Percentiles rank a stretch among this genome's conserved stretches.
These are phyloP conservation scores for Notiomystis cincta DNA, from an alignment of 2,113 vertebrate species.

Conservation along the genomic window DNA sequence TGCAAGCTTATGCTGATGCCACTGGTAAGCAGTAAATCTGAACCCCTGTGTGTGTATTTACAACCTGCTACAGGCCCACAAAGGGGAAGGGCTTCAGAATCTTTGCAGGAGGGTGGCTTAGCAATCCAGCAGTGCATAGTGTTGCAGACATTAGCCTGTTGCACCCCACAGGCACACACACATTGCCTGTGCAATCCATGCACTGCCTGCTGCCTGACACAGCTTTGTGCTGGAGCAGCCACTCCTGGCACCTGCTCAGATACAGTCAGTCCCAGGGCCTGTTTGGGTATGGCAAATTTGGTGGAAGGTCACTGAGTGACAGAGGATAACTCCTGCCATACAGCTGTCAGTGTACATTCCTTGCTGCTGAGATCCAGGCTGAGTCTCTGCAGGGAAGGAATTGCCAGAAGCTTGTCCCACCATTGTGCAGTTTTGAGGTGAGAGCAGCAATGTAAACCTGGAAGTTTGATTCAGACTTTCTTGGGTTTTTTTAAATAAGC, in stretches of 20 bases:
- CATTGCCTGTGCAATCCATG: fast-evolving
- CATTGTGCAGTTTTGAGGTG: background rate
- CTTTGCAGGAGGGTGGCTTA: background rate
- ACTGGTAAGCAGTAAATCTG: background rate
- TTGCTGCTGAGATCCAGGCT: background rate
- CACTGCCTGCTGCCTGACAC: background rate
- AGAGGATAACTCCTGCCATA: background rate
- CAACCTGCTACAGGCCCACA: background rate
- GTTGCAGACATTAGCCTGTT: background rate
- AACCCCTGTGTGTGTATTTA: background rate
- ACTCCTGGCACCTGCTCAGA: background rate
- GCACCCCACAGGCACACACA: too few species aligned
- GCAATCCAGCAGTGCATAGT: background rate
- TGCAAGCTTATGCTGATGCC: background rate
- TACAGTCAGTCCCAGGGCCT: background rate
- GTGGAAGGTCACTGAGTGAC: background rate
- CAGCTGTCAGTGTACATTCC: background rate
- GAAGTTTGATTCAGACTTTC: background rate
- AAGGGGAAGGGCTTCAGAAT: background rate
- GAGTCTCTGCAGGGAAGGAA: background rate
- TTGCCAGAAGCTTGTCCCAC: background rate
- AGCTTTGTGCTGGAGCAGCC: background rate
- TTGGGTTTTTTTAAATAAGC: background rate
- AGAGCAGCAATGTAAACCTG: background rate
- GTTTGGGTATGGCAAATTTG: background rate